phyloP scores from a whole-genome alignment of 2,797 vertebrate genomes.

The Meda fulgida region DNA sequence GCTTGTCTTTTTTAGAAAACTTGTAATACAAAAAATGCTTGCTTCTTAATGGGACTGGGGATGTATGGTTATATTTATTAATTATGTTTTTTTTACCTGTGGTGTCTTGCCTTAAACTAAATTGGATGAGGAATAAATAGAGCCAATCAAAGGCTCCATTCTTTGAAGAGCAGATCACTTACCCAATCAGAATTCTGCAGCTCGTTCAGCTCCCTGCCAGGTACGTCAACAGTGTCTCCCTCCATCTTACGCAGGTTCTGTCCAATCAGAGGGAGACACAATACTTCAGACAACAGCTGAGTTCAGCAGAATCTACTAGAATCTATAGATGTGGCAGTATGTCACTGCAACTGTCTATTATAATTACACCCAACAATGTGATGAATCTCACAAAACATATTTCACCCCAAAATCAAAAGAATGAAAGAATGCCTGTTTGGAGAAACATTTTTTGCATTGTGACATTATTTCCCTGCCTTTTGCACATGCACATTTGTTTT shows the following conservation, averaged over 20 bases:
- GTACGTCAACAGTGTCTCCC: slow-evolving; percentile 74
- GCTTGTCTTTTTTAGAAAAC: background rate
- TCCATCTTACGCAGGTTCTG: slow-evolving; percentile 96
- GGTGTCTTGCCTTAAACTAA: background rate
- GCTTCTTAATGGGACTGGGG: background rate
- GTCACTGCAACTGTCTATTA: too few species aligned
- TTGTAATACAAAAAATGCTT: background rate
- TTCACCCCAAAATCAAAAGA: background rate
- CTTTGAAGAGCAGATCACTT: slow-evolving; percentile 59
- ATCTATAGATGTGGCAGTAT: background rate
- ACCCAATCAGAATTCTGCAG: slow-evolving; percentile 97
- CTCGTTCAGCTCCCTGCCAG: slow-evolving; percentile 86
- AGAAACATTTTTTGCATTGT: background rate
- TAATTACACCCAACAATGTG: background rate
- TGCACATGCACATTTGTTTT: background rate
- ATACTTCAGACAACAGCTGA: background rate
- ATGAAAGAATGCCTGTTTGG: background rate
- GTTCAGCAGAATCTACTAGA: background rate
- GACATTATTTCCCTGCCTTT: background rate
- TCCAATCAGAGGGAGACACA: slow-evolving; percentile 42
- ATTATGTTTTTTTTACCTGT: background rate
- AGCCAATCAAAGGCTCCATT: slow-evolving; percentile 3
- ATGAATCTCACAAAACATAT: slow-evolving; percentile 1
- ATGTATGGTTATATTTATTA: background rate
- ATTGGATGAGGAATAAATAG: background rate